These are phyloP conservation scores for Embiotoca jacksoni DNA, from an alignment of 2,113 vertebrate species.

Conservation along the genomic window DNA sequence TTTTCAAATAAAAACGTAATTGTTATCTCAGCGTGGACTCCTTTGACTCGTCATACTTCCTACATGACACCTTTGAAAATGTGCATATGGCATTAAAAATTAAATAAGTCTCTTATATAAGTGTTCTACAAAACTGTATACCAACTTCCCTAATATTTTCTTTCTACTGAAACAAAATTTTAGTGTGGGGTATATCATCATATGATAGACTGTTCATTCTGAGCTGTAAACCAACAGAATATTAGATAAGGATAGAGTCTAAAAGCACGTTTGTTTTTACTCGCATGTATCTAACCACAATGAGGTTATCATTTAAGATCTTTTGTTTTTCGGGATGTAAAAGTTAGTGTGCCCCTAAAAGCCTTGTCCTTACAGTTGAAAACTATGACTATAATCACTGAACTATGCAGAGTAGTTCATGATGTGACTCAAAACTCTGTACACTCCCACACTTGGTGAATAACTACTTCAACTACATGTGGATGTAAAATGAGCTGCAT, in stretches of 20 bases:
- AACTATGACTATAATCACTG: slow-evolving; percentile 8
- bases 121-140: too few species aligned
- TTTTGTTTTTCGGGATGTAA: not conserved
- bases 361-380: not conserved
- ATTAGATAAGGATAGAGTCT: not conserved
- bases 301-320: not conserved
- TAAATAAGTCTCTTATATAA: not conserved
- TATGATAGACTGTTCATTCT: too few species aligned
- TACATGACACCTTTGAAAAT: not conserved
- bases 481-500: slow-evolving; percentile 4
- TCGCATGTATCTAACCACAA: too few species aligned
- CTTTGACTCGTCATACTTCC: not conserved
- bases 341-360: not conserved
- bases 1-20: not conserved
- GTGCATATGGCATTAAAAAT: not conserved
- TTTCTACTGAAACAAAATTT: too few species aligned
- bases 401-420: slow-evolving; percentile 25
- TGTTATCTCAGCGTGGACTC: not conserved
- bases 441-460: too few species aligned
- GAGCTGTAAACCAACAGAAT: too few species aligned
- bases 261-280: not conserved
- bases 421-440: slow-evolving; percentile 10
- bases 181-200: too few species aligned
- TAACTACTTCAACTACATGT: too few species aligned
- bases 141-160: too few species aligned